Evolutionary conservation across 1,140 invertebrate species (phyloP).

Genomic region (roundworm (Caenorhabditis elegans)): WBcel235 BX284604.4:9899001-9899500

Average conservation of each 20-base stretch:
- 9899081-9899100: conserved; percentile 9
- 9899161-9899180: neutral
- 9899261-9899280: neutral
- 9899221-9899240: neutral
- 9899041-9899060: conserved; percentile 27
- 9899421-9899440: neutral
- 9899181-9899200: neutral
- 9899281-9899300: conserved; percentile 7
- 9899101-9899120: too few species aligned
- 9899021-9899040: conserved; percentile 26
- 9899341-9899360: neutral
- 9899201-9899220: conserved; percentile 1
- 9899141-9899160: neutral
- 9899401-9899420: neutral
- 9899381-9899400: conserved; percentile 15
- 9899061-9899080: conserved; percentile 15
- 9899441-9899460: neutral
- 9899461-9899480: neutral
- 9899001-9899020: neutral
- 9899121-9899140: too few species aligned
- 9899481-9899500: conserved; percentile 14
- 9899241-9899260: neutral
- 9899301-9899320: neutral
- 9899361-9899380: neutral
- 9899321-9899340: neutral